Evolutionary conservation across 35 echinoderm and acorn worm species (phyloP), one percentile per base, ranked within the genome.

Genomic region (Amphiura filiformis): DNA sequence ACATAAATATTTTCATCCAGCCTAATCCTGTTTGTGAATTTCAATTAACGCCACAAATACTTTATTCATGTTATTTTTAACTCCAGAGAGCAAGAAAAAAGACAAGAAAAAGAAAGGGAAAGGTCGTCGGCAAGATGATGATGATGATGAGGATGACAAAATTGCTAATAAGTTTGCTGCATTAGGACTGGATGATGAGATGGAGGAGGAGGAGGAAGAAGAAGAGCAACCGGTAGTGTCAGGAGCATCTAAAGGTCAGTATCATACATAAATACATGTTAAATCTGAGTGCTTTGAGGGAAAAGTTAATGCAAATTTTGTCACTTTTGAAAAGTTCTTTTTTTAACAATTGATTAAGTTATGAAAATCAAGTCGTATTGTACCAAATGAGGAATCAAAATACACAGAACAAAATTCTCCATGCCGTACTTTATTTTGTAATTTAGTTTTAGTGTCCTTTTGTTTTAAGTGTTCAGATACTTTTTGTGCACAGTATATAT

Each of bases 101-200:
- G 87, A 82, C 82, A 93, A 93, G 57, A 93, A 93, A 61, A 89
- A 84, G 86, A 87, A 93, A 49, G 80, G 88, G 78, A 88, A 89
- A 36, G 32, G 37, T 11, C 41, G 81, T 40, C 76, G 34, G 38
- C 35, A 36, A 85, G 81, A 75, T 38, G 80, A 86, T 23, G 52
- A 88, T 61, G 91, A 93, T 26, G 81, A 84, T 39, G 89, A 91
- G 23, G 91, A 93, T 37, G 75, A 89, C 37, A 61, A 75, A 39
- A 57, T 84, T 18, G 80, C 82, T 32, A 87, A 88, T 12, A 38
- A 82, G 26, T 64, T 90, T 77, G 88, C 65, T 26, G 28, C 30
- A 56, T 81, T 40, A 49, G 84, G 57, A 38, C 76, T 77, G 40
- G 77, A 56, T 37, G 31, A 31, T 76, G 37, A 64, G 28, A 78